Evolutionary conservation across 2,113 vertebrate genomes (phyloP).

Genomic region (Siniperca knerii): DNA sequence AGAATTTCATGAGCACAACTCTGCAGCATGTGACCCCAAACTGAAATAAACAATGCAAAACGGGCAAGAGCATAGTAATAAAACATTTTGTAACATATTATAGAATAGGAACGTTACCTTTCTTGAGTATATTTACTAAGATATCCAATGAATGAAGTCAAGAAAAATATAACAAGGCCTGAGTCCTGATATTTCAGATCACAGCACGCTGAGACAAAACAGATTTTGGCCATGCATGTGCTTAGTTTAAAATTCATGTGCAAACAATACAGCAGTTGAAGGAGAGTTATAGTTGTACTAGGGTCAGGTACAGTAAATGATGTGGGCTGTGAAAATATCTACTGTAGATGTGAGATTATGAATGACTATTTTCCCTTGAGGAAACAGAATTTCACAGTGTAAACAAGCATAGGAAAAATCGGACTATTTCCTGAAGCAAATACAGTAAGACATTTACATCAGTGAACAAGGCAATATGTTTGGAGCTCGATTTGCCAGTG

Average conservation of each 20-base stretch:
- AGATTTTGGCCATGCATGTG: slow-evolving; percentile 79
- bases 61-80: slow-evolving; percentile 53
- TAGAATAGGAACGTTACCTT: slow-evolving; percentile 13
- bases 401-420: slow-evolving; percentile 70
- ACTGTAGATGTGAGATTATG: slow-evolving; percentile 42
- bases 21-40: slow-evolving; percentile 48
- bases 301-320: slow-evolving; percentile 51
- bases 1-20: slow-evolving; percentile 43
- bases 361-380: slow-evolving; percentile 52
- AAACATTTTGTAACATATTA: slow-evolving; percentile 43
- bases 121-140: slow-evolving; percentile 40
- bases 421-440: slow-evolving; percentile 70
- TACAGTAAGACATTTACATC: slow-evolving; percentile 70
- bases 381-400: slow-evolving; percentile 78
- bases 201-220: slow-evolving; percentile 65
- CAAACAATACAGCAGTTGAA: slow-evolving; percentile 69
- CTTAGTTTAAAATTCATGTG: slow-evolving; percentile 69
- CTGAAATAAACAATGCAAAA: slow-evolving; percentile 48
- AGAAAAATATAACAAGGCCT: slow-evolving; percentile 57
- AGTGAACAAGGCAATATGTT: slow-evolving; percentile 71
- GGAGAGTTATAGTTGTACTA: slow-evolving; percentile 49
- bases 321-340: slow-evolving; percentile 55
- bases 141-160: slow-evolving; percentile 43
- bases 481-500: slow-evolving; percentile 43
- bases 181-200: slow-evolving; percentile 58